Evolutionary conservation across 2,113 vertebrate species (phyloP), one percentile per base, ranked within the genome.

Genomic region (Oenanthe oenanthe): DNA sequence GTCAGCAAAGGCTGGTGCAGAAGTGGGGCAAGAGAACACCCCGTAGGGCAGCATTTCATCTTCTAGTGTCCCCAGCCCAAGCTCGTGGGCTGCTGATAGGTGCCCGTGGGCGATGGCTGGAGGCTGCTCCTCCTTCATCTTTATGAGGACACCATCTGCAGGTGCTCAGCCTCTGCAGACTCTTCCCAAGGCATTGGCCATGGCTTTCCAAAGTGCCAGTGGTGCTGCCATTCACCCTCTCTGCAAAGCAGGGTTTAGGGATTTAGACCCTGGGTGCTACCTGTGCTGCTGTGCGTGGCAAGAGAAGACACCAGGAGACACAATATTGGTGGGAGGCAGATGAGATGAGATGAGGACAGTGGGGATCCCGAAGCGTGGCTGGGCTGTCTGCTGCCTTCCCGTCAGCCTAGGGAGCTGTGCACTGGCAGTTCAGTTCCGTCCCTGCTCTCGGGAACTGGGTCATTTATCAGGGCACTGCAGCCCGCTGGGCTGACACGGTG

Each of bases 81-180:
- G n/a, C 50, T 84, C 0, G 0, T 57, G 65, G 31, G 29, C 73
- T 93, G 51, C 72, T 65, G 63, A 40, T 40, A 13, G 22, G 17
- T 13, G 4, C 25, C 68, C 0, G 0, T 1, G 25, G 25, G 40
- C 0, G 2, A 48, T 0, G 0, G 28, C 34, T 22, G 20, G 32
- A 70, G 36, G 51, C 61, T n/a, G 38, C 50, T 21, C 19, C 56
- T 84, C 50, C 75, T 82, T 47, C 79, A 19, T 34, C 51, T 53
- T 26, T 9, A 4, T 31, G 28, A 54, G 32, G 17, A 68, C 84
- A 78, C 22, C 3, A 3, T 50, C 45, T n/a, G 50, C 53, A 70
- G 56, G 25, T 1, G 0, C 34, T 60, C 47, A 45, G 26, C 58
- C 53, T 75, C 58, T 21, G 12, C 5, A 8, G n/a, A 14, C 58